These are phyloP conservation scores for Rhyacichthys aspro DNA, from an alignment of 2,797 vertebrate genomes.

Conservation along the genomic window DNA sequence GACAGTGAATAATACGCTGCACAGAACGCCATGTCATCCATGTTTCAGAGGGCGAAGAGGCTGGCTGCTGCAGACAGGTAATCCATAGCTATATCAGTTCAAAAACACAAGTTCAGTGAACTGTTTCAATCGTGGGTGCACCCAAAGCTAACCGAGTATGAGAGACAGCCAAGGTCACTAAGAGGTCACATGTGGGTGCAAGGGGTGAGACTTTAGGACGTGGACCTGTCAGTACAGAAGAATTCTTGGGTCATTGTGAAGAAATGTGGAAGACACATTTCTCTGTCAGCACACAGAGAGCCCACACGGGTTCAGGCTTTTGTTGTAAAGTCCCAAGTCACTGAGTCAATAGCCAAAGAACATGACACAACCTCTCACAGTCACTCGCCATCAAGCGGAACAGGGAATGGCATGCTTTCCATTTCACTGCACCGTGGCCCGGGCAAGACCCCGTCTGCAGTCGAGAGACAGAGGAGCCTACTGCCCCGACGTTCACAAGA, in stretches of 20 bases:
- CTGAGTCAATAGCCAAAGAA: constrained; percentile 92
- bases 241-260: constrained; percentile 72
- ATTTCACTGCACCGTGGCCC: constrained; percentile 86
- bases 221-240: constrained; percentile 60
- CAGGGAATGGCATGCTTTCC: constrained; percentile 88
- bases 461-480: constrained; percentile 83
- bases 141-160: constrained; percentile 50
- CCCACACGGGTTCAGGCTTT: constrained; percentile 84
- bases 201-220: constrained; percentile 66
- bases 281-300: constrained; percentile 80
- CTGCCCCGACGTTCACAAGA: constrained; percentile 73
- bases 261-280: constrained; percentile 78
- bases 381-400: constrained; percentile 87
- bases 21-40: constrained; percentile 53
- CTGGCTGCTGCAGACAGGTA: constrained; percentile 46
- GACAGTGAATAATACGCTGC: constrained; percentile 57
- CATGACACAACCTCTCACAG: constrained; percentile 94
- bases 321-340: constrained; percentile 88
- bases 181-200: constrained; percentile 66
- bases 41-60: constrained; percentile 44
- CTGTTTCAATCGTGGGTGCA: constrained; percentile 52
- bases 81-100: constrained; percentile 52
- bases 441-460: constrained; percentile 83
- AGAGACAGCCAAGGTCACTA: constrained; percentile 58
- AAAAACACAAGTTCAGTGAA: constrained; percentile 43